Evolutionary conservation across 2,888 invertebrate species (phyloP), one percentile per base, ranked within the genome.

Genomic region (Drosophila glabriapex): DNA sequence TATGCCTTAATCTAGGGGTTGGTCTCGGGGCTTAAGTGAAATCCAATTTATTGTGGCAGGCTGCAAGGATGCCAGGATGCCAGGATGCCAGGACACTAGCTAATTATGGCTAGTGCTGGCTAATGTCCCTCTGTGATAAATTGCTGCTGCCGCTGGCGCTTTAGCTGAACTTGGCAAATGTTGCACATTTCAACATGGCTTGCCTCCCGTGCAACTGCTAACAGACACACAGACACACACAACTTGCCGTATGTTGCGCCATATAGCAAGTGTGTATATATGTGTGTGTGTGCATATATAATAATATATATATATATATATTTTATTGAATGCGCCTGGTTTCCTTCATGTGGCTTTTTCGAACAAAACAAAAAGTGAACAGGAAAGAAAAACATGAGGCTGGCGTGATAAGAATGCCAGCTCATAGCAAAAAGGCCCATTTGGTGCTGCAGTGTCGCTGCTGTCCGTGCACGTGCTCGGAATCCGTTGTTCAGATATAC

Each of bases 401-500:
- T 60, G 65, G 71, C 16, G 39, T 39, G 68, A 76, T 83, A 85
- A 90, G 81, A 85, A 79, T 83, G 76, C 71, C 73, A 74, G 88
- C 81, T 85, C 77, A 76, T 86, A 79, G 81, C 88, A 69, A 72
- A 76, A 74, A 67, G 55, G 80, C 86, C 66, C 61, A 76, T 70
- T 65, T 69, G 72, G 41, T 60, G 29, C 35, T 61, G 58, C 52
- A 29, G 33, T 25, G 25, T 61, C 76, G 50, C 60, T 58, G 73
- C 69, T 19, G 35, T 66, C 46, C 56, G 62, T 16, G 78, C 82
- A 87, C 85, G 85, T 84, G 80, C 89, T 66, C 46, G 41, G 81
- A 73, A 79, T 84, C 56, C 58, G 53, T 65, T 50, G 39, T 50
- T 91, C 93, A 93, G 87, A 93, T 93, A 82, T 91, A 93, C 90